Evolutionary conservation across 1,140 invertebrate species (phyloP).

Genomic region (Drosophila auraria): DNA sequence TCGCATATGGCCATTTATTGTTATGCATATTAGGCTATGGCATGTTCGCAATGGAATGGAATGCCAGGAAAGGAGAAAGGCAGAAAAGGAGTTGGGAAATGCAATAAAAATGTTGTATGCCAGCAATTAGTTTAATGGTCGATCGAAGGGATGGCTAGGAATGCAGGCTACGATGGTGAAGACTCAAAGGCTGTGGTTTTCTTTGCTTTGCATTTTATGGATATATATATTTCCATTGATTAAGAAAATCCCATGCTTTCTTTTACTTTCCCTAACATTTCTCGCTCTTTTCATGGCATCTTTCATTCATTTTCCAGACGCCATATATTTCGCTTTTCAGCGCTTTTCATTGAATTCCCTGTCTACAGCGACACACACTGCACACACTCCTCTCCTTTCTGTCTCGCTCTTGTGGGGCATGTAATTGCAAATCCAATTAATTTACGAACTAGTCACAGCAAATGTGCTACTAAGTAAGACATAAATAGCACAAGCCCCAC

Average conservation of each 20-base stretch:
- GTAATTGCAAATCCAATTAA: conserved; percentile 84
- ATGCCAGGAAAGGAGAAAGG: conserved; percentile 21
- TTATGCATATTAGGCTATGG: conserved; percentile 62
- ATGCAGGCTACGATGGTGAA: background rate
- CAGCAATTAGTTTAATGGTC: conserved; percentile 71
- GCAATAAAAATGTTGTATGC: conserved; percentile 61
- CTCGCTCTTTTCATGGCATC: conserved; percentile 11
- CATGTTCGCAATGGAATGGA: conserved; percentile 55
- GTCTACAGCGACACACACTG: background rate
- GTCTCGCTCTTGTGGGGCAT: conserved; percentile 49
- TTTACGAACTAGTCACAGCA: conserved; percentile 77
- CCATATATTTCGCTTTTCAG: conserved; percentile 10
- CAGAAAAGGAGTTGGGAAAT: conserved; percentile 24
- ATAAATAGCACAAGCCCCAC: conserved; percentile 73
- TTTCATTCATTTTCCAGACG: conserved; percentile 29
- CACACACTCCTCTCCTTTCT: background rate
- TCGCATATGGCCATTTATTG: conserved; percentile 58
- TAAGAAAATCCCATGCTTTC: background rate
- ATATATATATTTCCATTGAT: conserved; percentile 12
- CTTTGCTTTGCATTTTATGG: conserved; percentile 7
- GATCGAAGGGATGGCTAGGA: conserved; percentile 21
- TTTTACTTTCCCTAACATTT: conserved; percentile 6
- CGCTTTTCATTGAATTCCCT: conserved; percentile 19
- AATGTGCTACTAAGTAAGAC: conserved; percentile 81
- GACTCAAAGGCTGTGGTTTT: conserved; percentile 11